Evolutionary conservation across 2,888 invertebrate species (phyloP).

Genomic region (Netelia fuscicornis): DNA sequence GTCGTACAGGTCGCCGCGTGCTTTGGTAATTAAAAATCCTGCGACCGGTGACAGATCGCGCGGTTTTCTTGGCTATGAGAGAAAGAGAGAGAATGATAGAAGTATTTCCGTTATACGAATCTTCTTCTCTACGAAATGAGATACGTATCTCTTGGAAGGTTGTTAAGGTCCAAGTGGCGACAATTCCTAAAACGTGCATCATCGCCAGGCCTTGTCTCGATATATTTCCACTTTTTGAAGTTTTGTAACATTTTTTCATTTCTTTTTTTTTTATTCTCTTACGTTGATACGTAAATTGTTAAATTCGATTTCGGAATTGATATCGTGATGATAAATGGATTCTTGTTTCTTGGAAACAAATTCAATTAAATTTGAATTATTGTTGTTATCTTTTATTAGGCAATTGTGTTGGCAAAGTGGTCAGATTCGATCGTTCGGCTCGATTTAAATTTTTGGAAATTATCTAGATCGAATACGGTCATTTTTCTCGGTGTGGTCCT

Average conservation of each 20-base stretch:
- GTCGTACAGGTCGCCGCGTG: slow-evolving; percentile 2
- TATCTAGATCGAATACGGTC: no score
- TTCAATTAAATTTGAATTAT: not conserved
- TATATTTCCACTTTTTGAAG: slow-evolving; percentile 24
- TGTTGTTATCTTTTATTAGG: no score
- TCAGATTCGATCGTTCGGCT: no score
- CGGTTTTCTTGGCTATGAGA: not conserved
- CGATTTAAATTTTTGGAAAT: no score
- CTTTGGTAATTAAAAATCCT: slow-evolving; percentile 69
- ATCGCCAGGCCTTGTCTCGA: slow-evolving; percentile 44
- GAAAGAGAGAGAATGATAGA: slow-evolving; percentile 21
- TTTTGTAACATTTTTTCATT: slow-evolving; percentile 25
- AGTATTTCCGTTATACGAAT: slow-evolving; percentile 56
- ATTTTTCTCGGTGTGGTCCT: slow-evolving; percentile 17
- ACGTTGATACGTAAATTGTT: slow-evolving; percentile 41
- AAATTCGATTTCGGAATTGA: not conserved
- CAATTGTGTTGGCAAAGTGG: no score
- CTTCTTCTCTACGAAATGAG: slow-evolving; percentile 57
- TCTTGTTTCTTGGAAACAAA: not conserved
- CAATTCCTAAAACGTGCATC: slow-evolving; percentile 62
- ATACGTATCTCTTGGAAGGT: slow-evolving; percentile 52
- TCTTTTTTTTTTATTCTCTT: not conserved
- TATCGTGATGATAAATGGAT: no score
- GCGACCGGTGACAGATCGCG: slow-evolving; percentile 61
- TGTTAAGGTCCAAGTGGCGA: slow-evolving; percentile 49